These are phyloP conservation scores for Xiphorhynchus erythropygius DNA, from an alignment of 2,797 vertebrate genomes.

Conservation along the genomic window DNA sequence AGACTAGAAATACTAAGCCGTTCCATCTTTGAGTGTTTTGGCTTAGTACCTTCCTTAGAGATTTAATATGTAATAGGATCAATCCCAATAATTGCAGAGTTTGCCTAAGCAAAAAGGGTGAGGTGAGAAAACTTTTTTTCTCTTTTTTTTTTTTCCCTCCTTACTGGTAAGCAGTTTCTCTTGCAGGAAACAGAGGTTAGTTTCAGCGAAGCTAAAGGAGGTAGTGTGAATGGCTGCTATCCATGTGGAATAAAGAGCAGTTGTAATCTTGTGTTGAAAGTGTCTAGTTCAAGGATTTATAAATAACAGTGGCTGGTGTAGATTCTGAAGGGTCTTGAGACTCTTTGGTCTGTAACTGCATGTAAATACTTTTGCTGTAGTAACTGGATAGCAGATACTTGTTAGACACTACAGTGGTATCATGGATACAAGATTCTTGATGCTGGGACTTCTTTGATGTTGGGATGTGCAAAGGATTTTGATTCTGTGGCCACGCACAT, in stretches of 20 bases:
- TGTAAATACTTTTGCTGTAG: not conserved
- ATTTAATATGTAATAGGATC: not conserved
- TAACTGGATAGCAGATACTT: constrained; percentile 28
- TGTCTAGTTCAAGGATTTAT: constrained; percentile 46
- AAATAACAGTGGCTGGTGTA: not conserved
- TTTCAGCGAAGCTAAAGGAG: not conserved
- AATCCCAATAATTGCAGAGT: not conserved
- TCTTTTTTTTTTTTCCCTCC: accelerated
- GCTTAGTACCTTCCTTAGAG: not conserved
- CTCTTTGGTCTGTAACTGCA: constrained; percentile 5
- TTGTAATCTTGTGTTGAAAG: constrained; percentile 19
- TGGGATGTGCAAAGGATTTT: not conserved
- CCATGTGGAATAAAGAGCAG: constrained; percentile 14
- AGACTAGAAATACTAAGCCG: not conserved
- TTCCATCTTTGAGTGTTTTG: not conserved
- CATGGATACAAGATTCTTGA: constrained; percentile 11
- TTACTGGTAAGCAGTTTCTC: not conserved
- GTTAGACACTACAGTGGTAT: not conserved
- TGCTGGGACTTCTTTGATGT: constrained; percentile 1
- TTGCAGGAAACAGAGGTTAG: not conserved
- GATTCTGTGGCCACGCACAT: not conserved
- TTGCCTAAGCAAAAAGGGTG: not conserved
- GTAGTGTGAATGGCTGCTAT: not conserved
- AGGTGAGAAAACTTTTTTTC: not conserved
- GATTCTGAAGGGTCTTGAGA: constrained; percentile 17